Percentiles rank a stretch among this genome's conserved stretches.
Conservation (phyloP, 2,888 invertebrate genomes). For the Nephrotoma guestfalica region DNA sequence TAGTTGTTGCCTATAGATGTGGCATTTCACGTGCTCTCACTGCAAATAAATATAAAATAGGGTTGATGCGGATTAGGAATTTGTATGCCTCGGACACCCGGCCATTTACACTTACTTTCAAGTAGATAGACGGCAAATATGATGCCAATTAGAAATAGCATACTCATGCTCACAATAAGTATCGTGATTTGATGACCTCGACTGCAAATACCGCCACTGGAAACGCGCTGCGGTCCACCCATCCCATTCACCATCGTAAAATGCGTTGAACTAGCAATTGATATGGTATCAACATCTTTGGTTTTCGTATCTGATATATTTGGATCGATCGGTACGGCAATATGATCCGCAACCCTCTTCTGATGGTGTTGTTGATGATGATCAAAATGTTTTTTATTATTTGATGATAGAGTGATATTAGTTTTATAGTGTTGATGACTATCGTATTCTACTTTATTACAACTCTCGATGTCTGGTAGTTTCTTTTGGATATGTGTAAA, state of each 20-base stretch:
- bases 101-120: conserved; percentile 52
- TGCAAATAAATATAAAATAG: conserved; percentile 24
- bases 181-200: conserved; percentile 67
- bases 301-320: conserved; percentile 28
- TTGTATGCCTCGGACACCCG: neutral
- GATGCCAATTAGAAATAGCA: conserved; percentile 65
- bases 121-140: conserved; percentile 67
- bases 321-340: conserved; percentile 26
- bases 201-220: conserved; percentile 56
- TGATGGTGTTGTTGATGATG: neutral
- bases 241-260: conserved; percentile 74
- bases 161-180: conserved; percentile 68
- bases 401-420: conserved; percentile 14
- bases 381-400: neutral
- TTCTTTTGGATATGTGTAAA: conserved; percentile 40
- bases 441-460: conserved; percentile 12
- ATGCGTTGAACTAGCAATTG: conserved; percentile 73
- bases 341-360: conserved; percentile 16
- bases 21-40: conserved; percentile 38
- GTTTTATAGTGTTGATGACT: conserved; percentile 10
- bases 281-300: conserved; percentile 50
- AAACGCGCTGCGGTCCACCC: conserved; percentile 43
- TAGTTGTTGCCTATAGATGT: conserved; percentile 20
- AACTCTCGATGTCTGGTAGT: conserved; percentile 15
- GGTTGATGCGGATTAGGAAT: conserved; percentile 5